Base-by-base conservation (phyloP, 1,140 invertebrate species). In the Trachymyrmex cornetzi region DNA sequence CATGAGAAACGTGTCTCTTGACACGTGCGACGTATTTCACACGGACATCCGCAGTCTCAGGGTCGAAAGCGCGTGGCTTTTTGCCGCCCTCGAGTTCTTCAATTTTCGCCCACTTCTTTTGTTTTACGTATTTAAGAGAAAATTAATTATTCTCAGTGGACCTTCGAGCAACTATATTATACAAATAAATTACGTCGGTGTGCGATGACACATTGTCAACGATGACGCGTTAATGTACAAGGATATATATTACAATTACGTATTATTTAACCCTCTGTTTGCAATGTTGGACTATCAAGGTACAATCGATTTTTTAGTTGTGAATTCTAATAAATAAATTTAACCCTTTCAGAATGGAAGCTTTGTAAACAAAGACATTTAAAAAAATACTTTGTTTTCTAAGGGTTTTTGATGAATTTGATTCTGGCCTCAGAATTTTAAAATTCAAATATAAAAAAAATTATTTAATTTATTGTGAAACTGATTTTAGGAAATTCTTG, bases 1-100 rank as follows among this genome's bases (percentile, higher is more conserved):
- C 75, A 38, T 80, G 61, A 27, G 44, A 72, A 38, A 74, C 16
- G 55, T 55, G 48, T 72, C 63, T 88, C 48, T 71, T 59, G 85
- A 72, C 85, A 61, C 38, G 50, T 63, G 66, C 59, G 44, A 11
- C 55, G 48, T 69, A 63, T 72, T 34, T 44, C 55, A 50, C n/a
- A n/a, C 2, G 71, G 14, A 55, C 57, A 64, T 55, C 44, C 66
- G 14, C 19, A n/a, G n/a, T 16, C 38, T 2, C 19, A n/a, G 19
- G 57, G 4, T 24, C n/a, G 38, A 57, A 69, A 44, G 14, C 55
- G 55, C 22, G 22, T 30, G 44, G 14, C 22, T 50, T 75, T 44
- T 9, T 14, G 50, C 44, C 1, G n/a, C 0, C 12, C 34, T 57
- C 14, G 50, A 71, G 5, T 44, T 19, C 14, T 59, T 30, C 4